Conservation (phyloP, 2,888 invertebrate species). For the Orthosia gothica region DNA sequence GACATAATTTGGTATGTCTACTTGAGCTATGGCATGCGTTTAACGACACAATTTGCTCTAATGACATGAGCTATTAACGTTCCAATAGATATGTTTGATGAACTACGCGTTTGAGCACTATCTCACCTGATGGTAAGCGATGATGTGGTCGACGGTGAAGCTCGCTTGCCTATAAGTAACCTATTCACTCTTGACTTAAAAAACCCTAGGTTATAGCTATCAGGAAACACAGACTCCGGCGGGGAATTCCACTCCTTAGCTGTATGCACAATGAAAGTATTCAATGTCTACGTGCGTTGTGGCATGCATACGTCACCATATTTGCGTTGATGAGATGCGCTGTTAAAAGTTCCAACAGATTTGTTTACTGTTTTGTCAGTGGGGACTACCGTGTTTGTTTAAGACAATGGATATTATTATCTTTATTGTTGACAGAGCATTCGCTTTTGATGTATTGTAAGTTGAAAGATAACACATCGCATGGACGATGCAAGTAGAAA, state of each 20-base stretch:
- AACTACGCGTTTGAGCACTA: too few species aligned
- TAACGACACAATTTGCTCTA: background rate
- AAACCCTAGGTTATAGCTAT: too few species aligned
- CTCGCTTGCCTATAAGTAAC: too few species aligned
- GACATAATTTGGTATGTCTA: background rate
- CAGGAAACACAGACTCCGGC: too few species aligned
- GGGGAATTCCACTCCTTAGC: too few species aligned
- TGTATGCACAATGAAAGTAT: too few species aligned
- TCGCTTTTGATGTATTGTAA: conserved; percentile 4
- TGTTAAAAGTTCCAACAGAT: conserved; percentile 14
- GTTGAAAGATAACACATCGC: background rate
- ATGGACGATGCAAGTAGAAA: background rate
- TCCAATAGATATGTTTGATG: background rate
- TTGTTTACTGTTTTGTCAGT: background rate
- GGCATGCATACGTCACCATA: conserved; percentile 11
- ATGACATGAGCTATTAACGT: conserved; percentile 25
- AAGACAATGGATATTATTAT: background rate
- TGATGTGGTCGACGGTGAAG: too few species aligned
- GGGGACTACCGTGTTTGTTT: background rate
- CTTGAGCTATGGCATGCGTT: conserved; percentile 21
- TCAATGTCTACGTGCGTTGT: conserved; percentile 14
- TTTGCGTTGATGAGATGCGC: conserved; percentile 13
- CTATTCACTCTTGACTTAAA: too few species aligned
- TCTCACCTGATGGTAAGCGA: too few species aligned
- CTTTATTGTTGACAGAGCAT: background rate